phyloP scores from a whole-genome alignment of 2,888 invertebrate species.

The Calameuta pallipes region DNA sequence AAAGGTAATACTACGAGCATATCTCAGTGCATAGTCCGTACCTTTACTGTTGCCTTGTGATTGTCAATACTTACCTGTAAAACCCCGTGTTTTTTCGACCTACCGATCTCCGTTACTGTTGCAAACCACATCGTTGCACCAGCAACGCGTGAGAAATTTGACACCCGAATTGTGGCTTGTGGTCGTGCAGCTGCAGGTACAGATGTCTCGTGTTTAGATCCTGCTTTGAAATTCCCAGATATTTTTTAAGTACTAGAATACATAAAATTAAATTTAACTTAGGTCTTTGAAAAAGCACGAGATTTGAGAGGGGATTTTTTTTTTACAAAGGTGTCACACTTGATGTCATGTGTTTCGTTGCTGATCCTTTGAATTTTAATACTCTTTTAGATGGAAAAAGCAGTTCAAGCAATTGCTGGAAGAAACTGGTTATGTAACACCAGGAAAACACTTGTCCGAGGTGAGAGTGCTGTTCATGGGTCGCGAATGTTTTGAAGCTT shows the following conservation, averaged over 20 bases:
- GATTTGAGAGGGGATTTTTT: background rate
- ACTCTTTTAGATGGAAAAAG: constrained; percentile 83
- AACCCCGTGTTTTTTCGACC: background rate
- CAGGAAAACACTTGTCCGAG: constrained; percentile 92
- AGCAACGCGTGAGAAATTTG: constrained; percentile 21
- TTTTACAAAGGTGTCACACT: background rate
- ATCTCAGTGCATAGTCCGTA: background rate
- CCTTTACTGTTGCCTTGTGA: background rate
- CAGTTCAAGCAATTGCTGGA: constrained; percentile 93
- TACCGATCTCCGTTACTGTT: constrained; percentile 13
- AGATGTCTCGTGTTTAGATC: background rate
- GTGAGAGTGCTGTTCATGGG: constrained; percentile 93
- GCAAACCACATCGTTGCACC: constrained; percentile 5
- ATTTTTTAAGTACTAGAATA: background rate
- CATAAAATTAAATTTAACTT: background rate
- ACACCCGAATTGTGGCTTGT: constrained; percentile 28
- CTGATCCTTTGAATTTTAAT: background rate
- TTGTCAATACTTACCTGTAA: background rate
- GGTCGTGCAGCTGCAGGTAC: constrained; percentile 19
- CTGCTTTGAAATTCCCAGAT: background rate
- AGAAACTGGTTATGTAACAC: constrained; percentile 94
- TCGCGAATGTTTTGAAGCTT: constrained; percentile 91
- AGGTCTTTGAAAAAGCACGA: background rate
- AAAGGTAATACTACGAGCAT: constrained; percentile 64
- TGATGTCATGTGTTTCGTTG: background rate